Percentiles rank a stretch among this genome's conserved stretches.
Conservation (phyloP, 2,888 invertebrate species). For the Operophtera brumata region DNA sequence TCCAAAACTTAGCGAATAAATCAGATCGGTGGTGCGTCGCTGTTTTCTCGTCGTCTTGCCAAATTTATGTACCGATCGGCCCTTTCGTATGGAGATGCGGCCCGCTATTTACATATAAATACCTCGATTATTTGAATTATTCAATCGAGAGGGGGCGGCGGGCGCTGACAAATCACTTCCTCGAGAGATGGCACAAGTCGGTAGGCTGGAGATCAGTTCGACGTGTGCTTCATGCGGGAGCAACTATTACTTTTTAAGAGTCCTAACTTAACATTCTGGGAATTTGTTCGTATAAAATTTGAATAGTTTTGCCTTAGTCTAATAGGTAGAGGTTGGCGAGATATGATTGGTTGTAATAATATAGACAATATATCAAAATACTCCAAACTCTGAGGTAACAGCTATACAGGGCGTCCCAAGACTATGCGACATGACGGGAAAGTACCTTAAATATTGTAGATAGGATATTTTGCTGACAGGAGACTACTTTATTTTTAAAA, state of each 20-base stretch:
- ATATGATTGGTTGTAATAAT: too few species aligned
- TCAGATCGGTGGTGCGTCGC: conserved; percentile 79
- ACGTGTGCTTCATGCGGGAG: conserved; percentile 56
- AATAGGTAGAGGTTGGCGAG: too few species aligned
- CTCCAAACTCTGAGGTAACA: too few species aligned
- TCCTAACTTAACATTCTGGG: conserved; percentile 38
- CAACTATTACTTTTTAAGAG: conserved; percentile 43
- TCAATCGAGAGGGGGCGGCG: conserved; percentile 81
- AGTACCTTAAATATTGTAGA: too few species aligned
- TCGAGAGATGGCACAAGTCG: conserved; percentile 75
- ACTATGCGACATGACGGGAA: too few species aligned
- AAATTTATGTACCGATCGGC: conserved; percentile 81
- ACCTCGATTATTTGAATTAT: conserved; percentile 82
- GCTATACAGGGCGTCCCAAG: too few species aligned
- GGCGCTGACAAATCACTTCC: conserved; percentile 81
- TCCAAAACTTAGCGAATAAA: conserved; percentile 78
- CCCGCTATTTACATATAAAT: conserved; percentile 80
- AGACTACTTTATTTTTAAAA: too few species aligned
- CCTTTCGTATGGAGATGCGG: conserved; percentile 81
- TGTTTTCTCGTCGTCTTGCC: conserved; percentile 79
- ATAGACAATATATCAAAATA: too few species aligned
- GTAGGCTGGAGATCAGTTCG: conserved; percentile 66
- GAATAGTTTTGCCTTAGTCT: too few species aligned
- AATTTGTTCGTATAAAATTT: conserved; percentile 14
- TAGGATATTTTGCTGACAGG: too few species aligned